Evolutionary conservation across 1,140 invertebrate genomes (phyloP), one percentile per base, ranked within the genome.

Genomic region (Drosophila grimshawi): DNA sequence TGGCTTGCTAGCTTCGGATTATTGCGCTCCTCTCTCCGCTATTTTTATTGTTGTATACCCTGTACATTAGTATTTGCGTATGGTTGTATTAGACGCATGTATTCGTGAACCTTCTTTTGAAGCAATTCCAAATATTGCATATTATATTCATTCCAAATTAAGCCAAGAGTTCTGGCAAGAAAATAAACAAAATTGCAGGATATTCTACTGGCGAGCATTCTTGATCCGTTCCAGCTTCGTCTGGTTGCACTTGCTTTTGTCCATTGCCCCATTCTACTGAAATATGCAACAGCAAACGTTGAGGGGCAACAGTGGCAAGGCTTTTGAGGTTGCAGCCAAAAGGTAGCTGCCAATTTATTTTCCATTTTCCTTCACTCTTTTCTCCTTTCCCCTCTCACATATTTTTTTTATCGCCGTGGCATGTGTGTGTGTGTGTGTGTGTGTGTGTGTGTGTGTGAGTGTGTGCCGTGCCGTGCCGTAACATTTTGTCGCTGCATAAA

Each of bases 311-410:
- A 57, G 61, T 10, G 68, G 45, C 43, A 57, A 19, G 19, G 61
- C 60, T 52, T 19, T 45, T 60, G 55, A 7, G 33, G 32, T 29
- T 63, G 53, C 61, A 72, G 61, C 41, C 76, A 83, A 88, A 79
- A 86, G 83, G 83, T 88, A 80, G 82, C 83, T 86, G 83, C 82
- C 82, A 86, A 88, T 86, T 88, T 86, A 88, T 86, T 83, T 83
- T 76, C 76, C 76, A 83, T 83, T 86, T 86, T 70, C 76, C 70
- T 64, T 64, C 41, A 39, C 46, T 65, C 66, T 64, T 55, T 69
- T 46, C 45, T 27, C 51, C 51, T 61, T 59, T 60, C 48, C 56
- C 19, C 8, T 27, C 41, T 39, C 29, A 4, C 45, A 56, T 48
- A 41, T 8, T 60, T 27, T 48, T 39, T 48, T 61, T 67, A 76